Conservation (phyloP, 2,113 vertebrate species). For the Heptranchias perlo region DNA sequence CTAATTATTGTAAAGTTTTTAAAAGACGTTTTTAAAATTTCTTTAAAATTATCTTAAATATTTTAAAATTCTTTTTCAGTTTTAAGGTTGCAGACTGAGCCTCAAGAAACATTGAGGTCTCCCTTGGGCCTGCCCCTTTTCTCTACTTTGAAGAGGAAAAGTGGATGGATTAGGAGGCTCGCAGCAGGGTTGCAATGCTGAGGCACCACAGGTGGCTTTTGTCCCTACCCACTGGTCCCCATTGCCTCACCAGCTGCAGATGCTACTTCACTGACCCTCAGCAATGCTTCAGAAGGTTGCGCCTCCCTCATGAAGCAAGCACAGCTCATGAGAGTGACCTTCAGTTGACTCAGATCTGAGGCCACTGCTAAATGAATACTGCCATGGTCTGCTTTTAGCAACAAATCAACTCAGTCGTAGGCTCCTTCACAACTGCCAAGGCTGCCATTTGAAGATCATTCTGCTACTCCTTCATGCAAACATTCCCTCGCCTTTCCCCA, state of each 20-base stretch:
- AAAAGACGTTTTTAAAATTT: background rate
- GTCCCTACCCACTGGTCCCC: background rate
- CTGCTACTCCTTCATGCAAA: background rate
- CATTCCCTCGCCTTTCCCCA: background rate
- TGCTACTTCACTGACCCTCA: background rate
- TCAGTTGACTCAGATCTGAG: background rate
- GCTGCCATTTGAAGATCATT: background rate
- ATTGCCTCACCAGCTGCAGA: background rate
- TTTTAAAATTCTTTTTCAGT: background rate
- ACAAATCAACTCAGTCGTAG: background rate
- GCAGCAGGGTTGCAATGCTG: background rate
- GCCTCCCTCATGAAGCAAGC: background rate
- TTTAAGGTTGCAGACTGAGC: background rate
- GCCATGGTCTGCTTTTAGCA: background rate
- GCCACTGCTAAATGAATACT: background rate
- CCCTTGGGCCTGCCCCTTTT: background rate
- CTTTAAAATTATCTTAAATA: background rate
- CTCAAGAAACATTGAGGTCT: background rate
- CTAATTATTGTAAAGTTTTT: background rate
- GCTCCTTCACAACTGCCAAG: background rate
- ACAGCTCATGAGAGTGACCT: background rate
- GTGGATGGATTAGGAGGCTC: background rate
- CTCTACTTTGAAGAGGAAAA: background rate
- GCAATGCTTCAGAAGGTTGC: background rate
- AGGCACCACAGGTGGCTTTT: too few species aligned